Evolutionary conservation across 23 tunicate genomes (phyloP).

Genomic region (Diplosoma virens): DNA sequence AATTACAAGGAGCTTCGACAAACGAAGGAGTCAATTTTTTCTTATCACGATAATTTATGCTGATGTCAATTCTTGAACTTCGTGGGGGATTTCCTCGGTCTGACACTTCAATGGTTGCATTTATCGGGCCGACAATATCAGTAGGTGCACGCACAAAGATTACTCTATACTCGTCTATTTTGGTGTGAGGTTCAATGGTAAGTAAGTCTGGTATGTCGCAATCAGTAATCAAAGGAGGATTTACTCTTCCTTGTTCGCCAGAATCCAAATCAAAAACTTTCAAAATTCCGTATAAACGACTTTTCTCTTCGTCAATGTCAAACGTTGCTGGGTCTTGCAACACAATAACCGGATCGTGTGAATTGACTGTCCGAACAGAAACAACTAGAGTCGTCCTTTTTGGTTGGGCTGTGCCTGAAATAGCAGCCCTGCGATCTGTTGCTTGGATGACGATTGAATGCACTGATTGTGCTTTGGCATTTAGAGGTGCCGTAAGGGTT

Average conservation of each 20-base stretch:
- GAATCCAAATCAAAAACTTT: constrained; percentile 38
- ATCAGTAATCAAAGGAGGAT: constrained; percentile 20
- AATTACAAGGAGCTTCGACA: neutral
- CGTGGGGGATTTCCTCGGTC: constrained; percentile 49
- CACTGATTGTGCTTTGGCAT: constrained; percentile 21
- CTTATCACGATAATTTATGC: constrained; percentile 17
- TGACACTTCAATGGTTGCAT: constrained; percentile 35
- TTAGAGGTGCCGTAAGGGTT: constrained; percentile 32
- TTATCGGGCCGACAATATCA: neutral
- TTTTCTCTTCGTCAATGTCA: neutral
- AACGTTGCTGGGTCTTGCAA: neutral
- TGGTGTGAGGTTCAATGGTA: constrained; percentile 21
- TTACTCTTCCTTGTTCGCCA: constrained; percentile 28
- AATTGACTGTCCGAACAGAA: constrained; percentile 31
- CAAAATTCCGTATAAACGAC: constrained; percentile 21
- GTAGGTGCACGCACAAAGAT: constrained; percentile 21
- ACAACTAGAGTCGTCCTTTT: constrained; percentile 48
- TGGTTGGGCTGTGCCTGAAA: constrained; percentile 40
- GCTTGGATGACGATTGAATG: constrained; percentile 46
- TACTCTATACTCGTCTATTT: constrained; percentile 12
- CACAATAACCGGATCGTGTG: constrained; percentile 28
- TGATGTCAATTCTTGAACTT: constrained; percentile 1
- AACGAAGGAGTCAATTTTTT: constrained; percentile 36
- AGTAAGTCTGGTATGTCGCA: constrained; percentile 11
- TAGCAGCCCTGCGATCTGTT: constrained; percentile 48